A percentile compares a stretch with the other conserved stretches of the same genome.
Conservation (phyloP, 2,113 vertebrate genomes). For the Benitochromis conjunctus region DNA sequence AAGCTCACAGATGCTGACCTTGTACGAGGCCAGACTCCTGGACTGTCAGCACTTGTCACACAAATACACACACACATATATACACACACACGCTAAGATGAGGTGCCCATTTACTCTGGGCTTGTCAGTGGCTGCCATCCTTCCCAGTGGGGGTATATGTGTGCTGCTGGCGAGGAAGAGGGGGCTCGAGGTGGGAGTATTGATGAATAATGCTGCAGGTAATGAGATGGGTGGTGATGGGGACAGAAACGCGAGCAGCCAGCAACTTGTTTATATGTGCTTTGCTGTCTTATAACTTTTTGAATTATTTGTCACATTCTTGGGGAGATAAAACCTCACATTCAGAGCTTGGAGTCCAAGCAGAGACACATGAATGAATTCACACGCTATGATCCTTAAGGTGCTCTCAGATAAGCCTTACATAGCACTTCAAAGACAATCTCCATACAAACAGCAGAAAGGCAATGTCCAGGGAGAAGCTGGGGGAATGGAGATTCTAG, state of each 20-base stretch:
- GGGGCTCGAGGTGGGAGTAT: conserved; percentile 22
- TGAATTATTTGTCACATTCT: conserved; percentile 26
- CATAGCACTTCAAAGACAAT: background rate
- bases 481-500: background rate
- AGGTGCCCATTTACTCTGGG: conserved; percentile 49
- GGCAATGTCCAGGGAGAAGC: background rate
- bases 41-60: conserved; percentile 65
- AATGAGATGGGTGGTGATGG: conserved; percentile 56
- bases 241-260: conserved; percentile 36
- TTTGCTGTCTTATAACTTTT: conserved; percentile 17
- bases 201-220: conserved; percentile 67
- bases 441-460: background rate
- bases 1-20: conserved; percentile 63
- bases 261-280: conserved; percentile 34
- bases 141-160: conserved; percentile 50
- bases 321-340: conserved; percentile 2
- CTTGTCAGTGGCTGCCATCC: conserved; percentile 56
- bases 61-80: conserved; percentile 33
- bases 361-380: background rate
- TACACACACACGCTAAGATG: background rate
- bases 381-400: background rate
- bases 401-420: background rate
- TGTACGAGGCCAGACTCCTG: conserved; percentile 59
- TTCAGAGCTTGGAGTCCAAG: background rate
- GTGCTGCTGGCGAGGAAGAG: conserved; percentile 14